Evolutionary conservation across 2,888 invertebrate species (phyloP).

Genomic region (Acleris literana): DNA sequence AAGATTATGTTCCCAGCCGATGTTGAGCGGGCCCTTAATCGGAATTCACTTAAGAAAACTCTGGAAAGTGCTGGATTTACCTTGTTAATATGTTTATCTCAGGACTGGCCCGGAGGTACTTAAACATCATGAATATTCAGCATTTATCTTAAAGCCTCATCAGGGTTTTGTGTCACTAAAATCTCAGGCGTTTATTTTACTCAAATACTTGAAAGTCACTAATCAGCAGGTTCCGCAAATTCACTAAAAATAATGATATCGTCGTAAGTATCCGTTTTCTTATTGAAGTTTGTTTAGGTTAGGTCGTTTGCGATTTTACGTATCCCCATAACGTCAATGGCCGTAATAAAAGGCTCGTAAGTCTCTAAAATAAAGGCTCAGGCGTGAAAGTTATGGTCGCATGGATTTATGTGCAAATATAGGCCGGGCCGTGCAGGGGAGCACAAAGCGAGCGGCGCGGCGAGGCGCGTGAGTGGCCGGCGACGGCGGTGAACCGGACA

Average conservation of each 20-base stretch:
- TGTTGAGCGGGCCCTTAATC: no score
- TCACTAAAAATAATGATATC: background rate
- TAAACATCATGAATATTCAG: slow-evolving; percentile 36
- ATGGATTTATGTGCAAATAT: slow-evolving; percentile 29
- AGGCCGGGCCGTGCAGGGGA: slow-evolving; percentile 6
- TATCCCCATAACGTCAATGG: slow-evolving; percentile 2
- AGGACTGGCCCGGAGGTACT: slow-evolving; percentile 37
- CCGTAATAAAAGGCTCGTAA: slow-evolving; percentile 11
- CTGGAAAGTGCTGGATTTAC: slow-evolving; percentile 54
- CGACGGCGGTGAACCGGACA: slow-evolving; percentile 45
- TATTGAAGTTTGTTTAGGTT: background rate
- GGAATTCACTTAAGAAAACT: slow-evolving; percentile 64
- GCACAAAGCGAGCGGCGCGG: slow-evolving; percentile 36
- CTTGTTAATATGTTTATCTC: slow-evolving; percentile 59
- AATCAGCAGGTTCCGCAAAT: no score
- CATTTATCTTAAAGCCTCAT: background rate
- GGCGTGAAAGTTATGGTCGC: slow-evolving; percentile 8
- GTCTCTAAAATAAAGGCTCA: slow-evolving; percentile 12
- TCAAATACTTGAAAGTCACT: no score
- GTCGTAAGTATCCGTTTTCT: background rate
- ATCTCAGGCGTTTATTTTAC: no score
- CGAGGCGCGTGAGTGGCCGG: slow-evolving; percentile 44
- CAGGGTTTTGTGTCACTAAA: no score
- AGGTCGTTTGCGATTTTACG: background rate
- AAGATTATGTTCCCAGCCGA: no score